Percentiles rank a stretch among this genome's conserved stretches.
Evolutionary conservation across 2,888 invertebrate genomes (phyloP).

Genomic region (Arenicola marina): DNA sequence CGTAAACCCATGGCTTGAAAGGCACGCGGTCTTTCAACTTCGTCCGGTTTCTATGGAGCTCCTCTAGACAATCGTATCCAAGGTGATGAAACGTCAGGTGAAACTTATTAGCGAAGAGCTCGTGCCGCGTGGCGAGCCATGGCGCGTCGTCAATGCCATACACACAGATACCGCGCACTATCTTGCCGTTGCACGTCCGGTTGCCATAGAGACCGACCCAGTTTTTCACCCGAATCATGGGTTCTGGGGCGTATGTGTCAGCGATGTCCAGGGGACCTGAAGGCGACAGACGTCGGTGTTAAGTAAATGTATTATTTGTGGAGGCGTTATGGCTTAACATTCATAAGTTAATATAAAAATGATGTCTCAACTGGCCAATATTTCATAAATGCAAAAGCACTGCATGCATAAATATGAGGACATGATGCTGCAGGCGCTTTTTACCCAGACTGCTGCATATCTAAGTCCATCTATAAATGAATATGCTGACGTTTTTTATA

Average conservation of each 20-base stretch:
- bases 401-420: too few species aligned
- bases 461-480: too few species aligned
- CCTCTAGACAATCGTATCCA: constrained; percentile 51
- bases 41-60: constrained; percentile 46
- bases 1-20: constrained; percentile 26
- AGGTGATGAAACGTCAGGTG: constrained; percentile 44
- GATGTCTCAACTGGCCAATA: too few species aligned
- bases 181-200: constrained; percentile 42
- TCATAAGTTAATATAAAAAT: too few species aligned
- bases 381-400: too few species aligned
- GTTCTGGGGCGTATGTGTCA: constrained; percentile 28
- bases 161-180: constrained; percentile 50
- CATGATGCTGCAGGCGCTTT: too few species aligned
- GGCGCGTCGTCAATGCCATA: constrained; percentile 46
- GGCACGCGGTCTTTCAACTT: constrained; percentile 3
- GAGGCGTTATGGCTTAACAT: too few species aligned
- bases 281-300: too few species aligned
- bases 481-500: too few species aligned
- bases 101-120: constrained; percentile 55
- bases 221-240: constrained; percentile 32
- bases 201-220: constrained; percentile 30
- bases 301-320: too few species aligned
- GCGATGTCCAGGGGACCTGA: constrained; percentile 33
- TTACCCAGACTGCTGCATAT: too few species aligned
- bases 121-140: constrained; percentile 37